Conservation (phyloP, 35 echinoderm and acorn worm species). For the Eucidaris tribuloides region DNA sequence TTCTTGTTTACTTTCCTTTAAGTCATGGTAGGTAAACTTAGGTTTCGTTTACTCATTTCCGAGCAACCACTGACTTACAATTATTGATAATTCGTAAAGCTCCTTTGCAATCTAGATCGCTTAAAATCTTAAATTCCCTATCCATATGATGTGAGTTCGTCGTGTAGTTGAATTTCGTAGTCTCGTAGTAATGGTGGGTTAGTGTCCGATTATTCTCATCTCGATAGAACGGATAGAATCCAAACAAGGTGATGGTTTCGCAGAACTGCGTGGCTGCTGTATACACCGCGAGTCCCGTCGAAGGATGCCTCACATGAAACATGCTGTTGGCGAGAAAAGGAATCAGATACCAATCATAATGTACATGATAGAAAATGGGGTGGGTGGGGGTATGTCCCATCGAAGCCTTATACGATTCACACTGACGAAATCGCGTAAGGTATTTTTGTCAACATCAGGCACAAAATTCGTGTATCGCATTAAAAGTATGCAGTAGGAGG, state of each 20-base stretch:
- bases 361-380: too few species aligned
- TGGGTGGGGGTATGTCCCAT: too few species aligned
- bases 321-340: neutral
- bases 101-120: neutral
- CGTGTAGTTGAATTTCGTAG: conserved; percentile 12
- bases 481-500: too few species aligned
- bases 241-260: neutral
- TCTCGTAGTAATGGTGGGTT: conserved; percentile 30
- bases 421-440: too few species aligned
- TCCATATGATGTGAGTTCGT: neutral
- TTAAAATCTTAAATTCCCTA: neutral
- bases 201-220: neutral
- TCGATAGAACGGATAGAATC: conserved; percentile 37
- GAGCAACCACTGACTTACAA: too few species aligned
- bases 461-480: too few species aligned
- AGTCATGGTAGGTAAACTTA: too few species aligned
- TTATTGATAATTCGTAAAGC: neutral
- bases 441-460: too few species aligned
- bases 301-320: neutral
- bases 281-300: conserved; percentile 1
- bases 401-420: too few species aligned
- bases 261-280: conserved; percentile 23
- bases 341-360: too few species aligned
- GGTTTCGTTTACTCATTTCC: too few species aligned
- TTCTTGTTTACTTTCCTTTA: too few species aligned